These are phyloP conservation scores for Andrena minutula DNA, from an alignment of 2,888 invertebrate species.

Conservation along the genomic window DNA sequence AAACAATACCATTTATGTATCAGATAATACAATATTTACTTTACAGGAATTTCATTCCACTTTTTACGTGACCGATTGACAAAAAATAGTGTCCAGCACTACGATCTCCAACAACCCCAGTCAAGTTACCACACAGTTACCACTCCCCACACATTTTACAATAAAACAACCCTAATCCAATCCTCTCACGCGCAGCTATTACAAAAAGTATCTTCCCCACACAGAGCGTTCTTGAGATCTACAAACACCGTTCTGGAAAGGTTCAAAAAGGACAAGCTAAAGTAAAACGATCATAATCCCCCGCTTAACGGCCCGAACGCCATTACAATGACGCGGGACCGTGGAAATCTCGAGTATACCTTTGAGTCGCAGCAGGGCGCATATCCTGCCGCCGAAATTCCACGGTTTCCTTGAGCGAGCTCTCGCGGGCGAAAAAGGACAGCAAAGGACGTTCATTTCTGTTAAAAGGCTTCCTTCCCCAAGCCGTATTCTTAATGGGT, in stretches of 20 bases:
- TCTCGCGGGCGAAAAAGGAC: slow-evolving; percentile 26
- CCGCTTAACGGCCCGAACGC: background rate
- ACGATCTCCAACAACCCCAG: too few species aligned
- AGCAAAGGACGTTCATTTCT: slow-evolving; percentile 60
- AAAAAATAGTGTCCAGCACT: too few species aligned
- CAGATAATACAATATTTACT: too few species aligned
- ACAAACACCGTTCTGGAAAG: background rate
- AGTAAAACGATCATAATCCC: slow-evolving; percentile 13
- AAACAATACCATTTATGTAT: too few species aligned
- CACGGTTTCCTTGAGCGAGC: slow-evolving; percentile 21
- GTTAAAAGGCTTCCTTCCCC: slow-evolving; percentile 60
- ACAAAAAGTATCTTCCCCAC: too few species aligned
- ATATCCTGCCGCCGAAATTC: slow-evolving; percentile 41
- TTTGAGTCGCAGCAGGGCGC: background rate
- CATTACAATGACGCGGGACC: background rate
- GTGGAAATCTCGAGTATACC: slow-evolving; percentile 23
- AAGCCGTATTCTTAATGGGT: slow-evolving; percentile 63
- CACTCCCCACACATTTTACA: too few species aligned
- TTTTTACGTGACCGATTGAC: too few species aligned
- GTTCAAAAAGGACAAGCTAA: background rate
- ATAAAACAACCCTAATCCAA: too few species aligned
- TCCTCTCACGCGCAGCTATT: too few species aligned
- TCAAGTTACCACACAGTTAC: too few species aligned
- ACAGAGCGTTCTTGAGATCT: too few species aligned
- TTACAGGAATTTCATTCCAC: too few species aligned